Conservation (phyloP, 1,140 invertebrate genomes). For the Halyomorpha halys region DNA sequence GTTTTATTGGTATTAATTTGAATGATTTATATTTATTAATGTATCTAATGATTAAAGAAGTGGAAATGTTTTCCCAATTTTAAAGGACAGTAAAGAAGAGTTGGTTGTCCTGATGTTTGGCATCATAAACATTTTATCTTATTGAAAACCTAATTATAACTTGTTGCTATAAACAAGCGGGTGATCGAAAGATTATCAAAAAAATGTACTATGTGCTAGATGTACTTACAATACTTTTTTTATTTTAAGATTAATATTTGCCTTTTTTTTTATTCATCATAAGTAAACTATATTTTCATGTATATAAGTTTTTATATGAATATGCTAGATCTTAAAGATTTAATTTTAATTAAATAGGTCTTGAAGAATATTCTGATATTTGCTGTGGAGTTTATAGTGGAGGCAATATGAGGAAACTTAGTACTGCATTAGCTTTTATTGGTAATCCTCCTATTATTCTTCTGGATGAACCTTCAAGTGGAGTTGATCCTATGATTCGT, state of each 20-base stretch:
- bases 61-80: too few relatives aligned
- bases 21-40: too few relatives aligned
- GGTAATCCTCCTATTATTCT: conserved; percentile 83
- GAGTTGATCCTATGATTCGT: conserved; percentile 65
- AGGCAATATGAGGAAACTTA: conserved; percentile 91
- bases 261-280: neutral
- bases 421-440: conserved; percentile 83
- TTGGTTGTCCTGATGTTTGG: too few relatives aligned
- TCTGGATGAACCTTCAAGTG: conserved; percentile 73
- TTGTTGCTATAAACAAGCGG: too few relatives aligned
- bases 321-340: neutral
- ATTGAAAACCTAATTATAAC: too few relatives aligned
- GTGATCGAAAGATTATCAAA: too few relatives aligned
- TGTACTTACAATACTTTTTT: too few relatives aligned
- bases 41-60: too few relatives aligned
- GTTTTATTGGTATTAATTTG: too few relatives aligned
- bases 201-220: too few relatives aligned
- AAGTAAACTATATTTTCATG: neutral
- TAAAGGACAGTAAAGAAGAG: too few relatives aligned
- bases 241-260: neutral
- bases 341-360: conserved; percentile 21
- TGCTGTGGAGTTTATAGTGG: conserved; percentile 48
- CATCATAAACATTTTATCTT: too few relatives aligned
- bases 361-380: conserved; percentile 28
- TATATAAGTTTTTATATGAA: conserved; percentile 3